phyloP scores from a whole-genome alignment of 2,888 invertebrate genomes.

The Drosophila fulvimacula region DNA sequence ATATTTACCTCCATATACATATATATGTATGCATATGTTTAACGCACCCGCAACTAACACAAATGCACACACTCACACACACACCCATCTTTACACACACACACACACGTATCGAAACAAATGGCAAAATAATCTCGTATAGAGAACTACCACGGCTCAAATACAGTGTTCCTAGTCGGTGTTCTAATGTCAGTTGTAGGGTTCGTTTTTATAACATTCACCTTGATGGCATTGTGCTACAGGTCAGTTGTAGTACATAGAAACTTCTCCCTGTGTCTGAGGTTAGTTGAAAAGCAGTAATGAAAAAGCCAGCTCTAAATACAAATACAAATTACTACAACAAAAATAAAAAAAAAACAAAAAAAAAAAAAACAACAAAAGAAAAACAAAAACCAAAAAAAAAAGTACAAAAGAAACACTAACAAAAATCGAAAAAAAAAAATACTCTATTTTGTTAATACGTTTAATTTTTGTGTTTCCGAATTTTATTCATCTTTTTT shows the following conservation, averaged over 20 bases:
- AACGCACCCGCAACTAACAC: slow-evolving; percentile 13
- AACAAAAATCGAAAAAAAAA: slow-evolving; percentile 63
- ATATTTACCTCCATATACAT: slow-evolving; percentile 9
- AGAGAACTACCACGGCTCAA: slow-evolving; percentile 98
- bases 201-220: slow-evolving; percentile 99
- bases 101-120: slow-evolving; percentile 42
- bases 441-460: slow-evolving; percentile 56
- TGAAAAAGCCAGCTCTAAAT: slow-evolving; percentile 83
- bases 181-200: slow-evolving; percentile 99
- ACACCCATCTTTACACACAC: slow-evolving; percentile 9
- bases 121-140: slow-evolving; percentile 85
- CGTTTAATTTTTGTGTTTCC: slow-evolving; percentile 51
- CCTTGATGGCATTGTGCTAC: slow-evolving; percentile 99
- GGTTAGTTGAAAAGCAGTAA: slow-evolving; percentile 97
- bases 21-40: slow-evolving; percentile 23
- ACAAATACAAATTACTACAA: slow-evolving; percentile 69
- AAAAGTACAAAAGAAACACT: slow-evolving; percentile 58
- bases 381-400: slow-evolving; percentile 41
- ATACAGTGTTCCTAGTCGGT: slow-evolving; percentile 98
- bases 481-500: slow-evolving; percentile 47
- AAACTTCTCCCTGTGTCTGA: slow-evolving; percentile 99
- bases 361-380: slow-evolving; percentile 45
- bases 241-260: slow-evolving; percentile 99
- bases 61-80: slow-evolving; percentile 14
- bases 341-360: slow-evolving; percentile 54